Evolutionary conservation across 1,140 invertebrate species (phyloP), one percentile per base, ranked within the genome.

Genomic region (Thaumatotibia leucotreta): DNA sequence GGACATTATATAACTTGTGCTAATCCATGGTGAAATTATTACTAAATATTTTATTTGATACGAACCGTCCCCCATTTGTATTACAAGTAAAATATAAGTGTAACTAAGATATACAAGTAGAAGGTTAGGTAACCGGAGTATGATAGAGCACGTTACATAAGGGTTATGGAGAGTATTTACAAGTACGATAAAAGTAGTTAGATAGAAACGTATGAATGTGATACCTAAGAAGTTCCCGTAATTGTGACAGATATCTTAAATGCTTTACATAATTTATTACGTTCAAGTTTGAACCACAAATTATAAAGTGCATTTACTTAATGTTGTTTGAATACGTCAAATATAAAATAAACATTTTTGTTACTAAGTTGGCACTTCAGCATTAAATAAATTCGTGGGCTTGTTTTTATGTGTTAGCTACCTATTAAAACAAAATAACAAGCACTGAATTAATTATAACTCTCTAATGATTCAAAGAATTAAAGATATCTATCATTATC

Each of bases 161-260:
- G 27, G 5, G n/a, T 14, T 58, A 58, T 27, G 52, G 11, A 58
- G 5, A 58, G 29, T 58, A 58, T 58, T 58, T 58, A 58, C 52
- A 29, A 29, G 52, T 58, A 58, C 24, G 52, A 27, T 24, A 24
- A 54, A 54, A n/a, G 50, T 54, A 54, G 33, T 54, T 24, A 58
- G 52, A 29, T 58, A 58, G 52, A 31, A 58, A 58, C 23, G 52
- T 58, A 58, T 58, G 52, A 58, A 58, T 58, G 52, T 58, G 52
- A 58, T 58, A 58, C 52, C 52, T 58, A 58, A 24, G 23, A 58
- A 27, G 24, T 58, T 58, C 14, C 52, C 22, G 14, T 54, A 4
- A n/a, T 10, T 10, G 23, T 58, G 52, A 58, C 10, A 29, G 52
- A 14, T 58, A 58, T 27, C 24, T 58, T 58, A 24, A 58, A 58